Base-by-base conservation (phyloP, 1,140 invertebrate genomes). In the Atta texana region DNA sequence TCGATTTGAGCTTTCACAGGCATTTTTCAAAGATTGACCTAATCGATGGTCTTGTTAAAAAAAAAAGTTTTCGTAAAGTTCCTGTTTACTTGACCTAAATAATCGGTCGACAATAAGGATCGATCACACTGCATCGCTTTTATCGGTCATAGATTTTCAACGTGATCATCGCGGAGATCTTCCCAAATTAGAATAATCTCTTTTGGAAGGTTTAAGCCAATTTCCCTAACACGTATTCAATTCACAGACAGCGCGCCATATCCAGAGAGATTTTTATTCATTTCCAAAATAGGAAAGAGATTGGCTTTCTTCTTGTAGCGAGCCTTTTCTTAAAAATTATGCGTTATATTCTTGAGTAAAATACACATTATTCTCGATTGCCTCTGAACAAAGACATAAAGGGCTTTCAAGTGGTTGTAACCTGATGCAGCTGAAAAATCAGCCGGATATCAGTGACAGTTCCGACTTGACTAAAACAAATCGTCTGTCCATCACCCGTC, bases 1-100 rank as follows among this genome's bases (percentile, higher is more conserved):
- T n/a, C 3, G 2, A n/a, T 24, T 57, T 49, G 8, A 3, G 1
- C 14, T 31, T n/a, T 72, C 66, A 57, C 4, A 4, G n/a, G 39
- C 16, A 16, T 31, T 74, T 31, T 61, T 61, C 55, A 7, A 55
- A 49, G 55, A 72, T 74, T 39, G 55, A 34, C 53, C 21, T 66
- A 80, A 68, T 31, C 14, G 78, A 66, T 34, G 24, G 68, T 57
- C n/a, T 81, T 10, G 10, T 39, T 31, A 61, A 34, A 74, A 51
- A 64, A 64, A 66, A 74, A 68, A 74, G 39, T 51, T 55, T 82
- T 74, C 12, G 18, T 4, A 68, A 87, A 66, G 34, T 8, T 64
- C 49, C 1, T 68, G 63, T 87, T 87, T 84, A 66, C 59, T 64
- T 69, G 78, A 75, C 59, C 80, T 24, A 80, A 76, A 87, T 88